A percentile compares a stretch with the other conserved stretches of the same genome.
Conservation (phyloP, 2,113 vertebrate species). For the Nothoprocta perdicaria region DNA sequence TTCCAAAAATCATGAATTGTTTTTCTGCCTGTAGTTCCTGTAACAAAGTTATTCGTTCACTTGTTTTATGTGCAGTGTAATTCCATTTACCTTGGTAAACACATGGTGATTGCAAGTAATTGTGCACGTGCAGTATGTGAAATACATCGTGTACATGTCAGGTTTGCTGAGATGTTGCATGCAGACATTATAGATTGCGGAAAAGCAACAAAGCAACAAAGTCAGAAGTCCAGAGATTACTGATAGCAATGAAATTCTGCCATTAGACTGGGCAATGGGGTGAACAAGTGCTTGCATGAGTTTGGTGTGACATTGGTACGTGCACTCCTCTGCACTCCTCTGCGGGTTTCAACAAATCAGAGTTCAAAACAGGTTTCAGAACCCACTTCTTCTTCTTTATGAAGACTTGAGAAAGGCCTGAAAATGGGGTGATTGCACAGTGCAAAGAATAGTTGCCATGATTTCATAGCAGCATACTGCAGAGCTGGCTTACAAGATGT, state of each 20-base stretch:
- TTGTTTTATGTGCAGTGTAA: not conserved
- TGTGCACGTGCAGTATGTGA: fast-evolving
- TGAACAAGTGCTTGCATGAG: not conserved
- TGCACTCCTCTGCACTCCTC: too few species aligned
- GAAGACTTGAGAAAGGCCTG: not conserved
- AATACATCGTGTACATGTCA: not conserved
- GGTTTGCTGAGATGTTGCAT: fast-evolving
- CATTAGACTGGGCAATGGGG: fast-evolving
- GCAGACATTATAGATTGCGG: not conserved
- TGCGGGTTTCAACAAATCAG: not conserved
- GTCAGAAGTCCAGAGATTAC: not conserved
- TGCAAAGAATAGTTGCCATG: not conserved
- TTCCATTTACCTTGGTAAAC: not conserved
- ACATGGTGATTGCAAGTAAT: not conserved
- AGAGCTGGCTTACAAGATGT: not conserved
- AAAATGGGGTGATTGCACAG: not conserved
- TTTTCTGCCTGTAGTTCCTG: not conserved
- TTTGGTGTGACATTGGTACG: not conserved
- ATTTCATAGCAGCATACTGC: not conserved
- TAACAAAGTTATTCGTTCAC: not conserved
- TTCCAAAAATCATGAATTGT: fast-evolving
- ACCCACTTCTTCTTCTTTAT: not conserved
- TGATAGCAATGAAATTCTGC: not conserved
- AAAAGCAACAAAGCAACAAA: not conserved
- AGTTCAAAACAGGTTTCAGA: not conserved